Evolutionary conservation across 1,140 invertebrate species (phyloP), one percentile per base, ranked within the genome.

Genomic region (Listronotus oregonensis): DNA sequence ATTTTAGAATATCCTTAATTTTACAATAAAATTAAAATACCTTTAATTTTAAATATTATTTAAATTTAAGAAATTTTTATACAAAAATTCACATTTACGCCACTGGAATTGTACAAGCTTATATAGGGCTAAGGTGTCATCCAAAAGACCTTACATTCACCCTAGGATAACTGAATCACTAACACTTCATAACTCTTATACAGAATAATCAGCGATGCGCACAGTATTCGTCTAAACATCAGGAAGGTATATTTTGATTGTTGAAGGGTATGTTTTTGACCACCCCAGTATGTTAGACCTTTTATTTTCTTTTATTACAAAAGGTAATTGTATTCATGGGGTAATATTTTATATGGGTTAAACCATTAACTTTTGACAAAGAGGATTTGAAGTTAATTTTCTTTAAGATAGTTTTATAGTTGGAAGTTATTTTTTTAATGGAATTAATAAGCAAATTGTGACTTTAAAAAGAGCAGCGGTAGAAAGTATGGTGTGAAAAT

Each of bases 231-330:
- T 27, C 18, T 40, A 57, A 57, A 57, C 51, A 43, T 31, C 12
- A 17, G 18, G 21, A 46, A 57, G 55, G 55, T 57, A 57, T 57
- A 57, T 57, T 57, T 57, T 57, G 55, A 57, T 57, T 57, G 55
- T 57, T 43, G 39, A 34, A 27, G 55, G 55, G 55, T 44, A 57
- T 57, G 55, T 37, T 57, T 32, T 34, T 34, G 55, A 46, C 55
- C 55, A 34, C 42, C 55, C 55, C 40, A n/a, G 55, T 57, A 57
- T 57, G 55, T 57, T 57, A 44, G n/a, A 57, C 55, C 40, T 34
- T 39, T 57, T 57, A 57, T 57, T 18, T 37, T 37, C 34, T 37
- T 37, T 37, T 37, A 37, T 37, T 21, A 31, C 9, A 21, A 31
- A 10, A 11, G 49, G 11, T 15, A 51, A 51, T 31, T 18, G 15